phyloP scores from a whole-genome alignment of 2,797 vertebrate species.

The Tamandua tetradactyla region DNA sequence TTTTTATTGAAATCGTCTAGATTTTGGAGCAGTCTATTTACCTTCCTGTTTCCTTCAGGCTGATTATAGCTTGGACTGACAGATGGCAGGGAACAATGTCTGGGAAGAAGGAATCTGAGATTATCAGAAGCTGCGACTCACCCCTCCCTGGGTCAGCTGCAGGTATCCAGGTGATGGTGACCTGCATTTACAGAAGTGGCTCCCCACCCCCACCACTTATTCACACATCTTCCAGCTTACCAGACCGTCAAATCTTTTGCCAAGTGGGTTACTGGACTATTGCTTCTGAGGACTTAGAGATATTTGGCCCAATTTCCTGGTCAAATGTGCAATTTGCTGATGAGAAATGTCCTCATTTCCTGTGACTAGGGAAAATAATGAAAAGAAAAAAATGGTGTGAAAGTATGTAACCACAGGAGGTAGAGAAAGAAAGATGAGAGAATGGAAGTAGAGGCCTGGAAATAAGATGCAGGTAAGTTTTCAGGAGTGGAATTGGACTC shows the following conservation, averaged over 20 bases:
- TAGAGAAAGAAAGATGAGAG: not conserved
- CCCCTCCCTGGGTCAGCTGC: not conserved
- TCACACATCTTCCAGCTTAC: not conserved
- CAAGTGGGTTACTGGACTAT: slow-evolving; percentile 38
- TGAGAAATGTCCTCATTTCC: slow-evolving; percentile 69
- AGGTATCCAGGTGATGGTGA: not conserved
- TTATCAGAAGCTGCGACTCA: not conserved
- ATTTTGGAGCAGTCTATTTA: not conserved
- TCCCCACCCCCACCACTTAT: not conserved
- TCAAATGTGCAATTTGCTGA: slow-evolving; percentile 40
- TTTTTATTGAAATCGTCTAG: not conserved
- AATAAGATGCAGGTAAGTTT: not conserved
- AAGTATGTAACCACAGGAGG: slow-evolving; percentile 44
- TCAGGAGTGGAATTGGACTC: not conserved
- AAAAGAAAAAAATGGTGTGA: slow-evolving; percentile 4
- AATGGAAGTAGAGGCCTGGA: not conserved
- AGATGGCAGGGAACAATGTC: not conserved
- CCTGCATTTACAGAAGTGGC: not conserved
- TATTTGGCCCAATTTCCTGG: slow-evolving; percentile 72
- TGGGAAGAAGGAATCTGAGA: not conserved
- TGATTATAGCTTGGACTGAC: not conserved
- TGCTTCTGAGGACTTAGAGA: not conserved
- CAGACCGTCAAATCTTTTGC: not conserved
- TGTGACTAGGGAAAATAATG: slow-evolving; percentile 55
- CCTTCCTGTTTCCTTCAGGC: slow-evolving; percentile 24